Evolutionary conservation across 2,888 invertebrate genomes (phyloP).

Genomic region (Tupiocoris notatus): DNA sequence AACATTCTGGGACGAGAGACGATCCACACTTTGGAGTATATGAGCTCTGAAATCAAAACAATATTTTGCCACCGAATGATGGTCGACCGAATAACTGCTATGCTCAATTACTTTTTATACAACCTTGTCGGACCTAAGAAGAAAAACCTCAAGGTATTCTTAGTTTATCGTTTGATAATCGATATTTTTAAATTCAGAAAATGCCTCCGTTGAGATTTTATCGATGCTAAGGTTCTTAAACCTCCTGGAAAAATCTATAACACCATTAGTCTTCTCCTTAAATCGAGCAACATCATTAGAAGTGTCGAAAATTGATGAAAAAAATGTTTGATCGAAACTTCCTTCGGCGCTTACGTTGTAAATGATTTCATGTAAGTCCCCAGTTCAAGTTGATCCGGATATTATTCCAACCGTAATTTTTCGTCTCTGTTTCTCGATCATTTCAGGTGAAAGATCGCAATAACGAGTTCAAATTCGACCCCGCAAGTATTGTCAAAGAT

Average conservation of each 20-base stretch:
- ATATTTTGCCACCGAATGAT: conserved; percentile 89
- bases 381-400: too few relatives aligned
- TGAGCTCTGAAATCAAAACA: conserved; percentile 72
- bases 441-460: conserved; percentile 78
- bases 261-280: neutral
- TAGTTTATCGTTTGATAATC: too few relatives aligned
- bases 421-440: neutral
- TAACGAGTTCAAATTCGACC: conserved; percentile 89
- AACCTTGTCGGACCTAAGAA: conserved; percentile 89
- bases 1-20: conserved; percentile 90
- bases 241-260: conserved; percentile 19
- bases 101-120: conserved; percentile 91
- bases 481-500: conserved; percentile 81
- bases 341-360: too few relatives aligned
- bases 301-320: too few relatives aligned
- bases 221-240: neutral
- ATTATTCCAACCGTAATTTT: too few relatives aligned
- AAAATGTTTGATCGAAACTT: too few relatives aligned
- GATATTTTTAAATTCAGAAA: too few relatives aligned
- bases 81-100: conserved; percentile 88
- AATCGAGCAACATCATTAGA: too few relatives aligned
- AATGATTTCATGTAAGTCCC: too few relatives aligned
- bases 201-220: too few relatives aligned
- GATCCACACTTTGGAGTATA: conserved; percentile 74
- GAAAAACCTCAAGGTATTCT: conserved; percentile 80